Evolutionary conservation across 2,888 invertebrate genomes (phyloP), one percentile per base, ranked within the genome.

Genomic region (Branchellion lobata): DNA sequence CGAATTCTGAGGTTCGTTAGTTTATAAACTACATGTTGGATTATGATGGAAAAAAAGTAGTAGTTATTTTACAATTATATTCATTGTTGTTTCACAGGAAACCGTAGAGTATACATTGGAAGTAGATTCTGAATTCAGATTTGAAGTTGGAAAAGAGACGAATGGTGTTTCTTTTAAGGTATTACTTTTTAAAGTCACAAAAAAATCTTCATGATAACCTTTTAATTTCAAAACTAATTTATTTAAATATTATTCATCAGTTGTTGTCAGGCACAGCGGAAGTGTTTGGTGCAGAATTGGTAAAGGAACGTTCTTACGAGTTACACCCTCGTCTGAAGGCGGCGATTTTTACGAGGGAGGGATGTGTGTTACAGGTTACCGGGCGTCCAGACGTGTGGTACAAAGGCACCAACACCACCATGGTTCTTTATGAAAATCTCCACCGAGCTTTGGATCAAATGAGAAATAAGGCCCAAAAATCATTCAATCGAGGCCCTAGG

Each of bases 341-440:
- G n/a, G 77, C 77, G 14, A 34, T 77, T 31, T 77, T 77, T 65
- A 77, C 77, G 21, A 29, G 65, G 21, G 1, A 77, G n/a, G 77
- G 77, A 24, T 77, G 77, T 57, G 61, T 34, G 1, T 34, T 77
- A 33, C 33, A 65, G n/a, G 36, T 65, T 14, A 57, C n/a, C 33
- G 77, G 77, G 14, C 18, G 33, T 18, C 21, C 53, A 24, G 65
- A 77, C 53, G 61, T 34, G 21, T 53, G 51, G 33, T 77, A 77
- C 36, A 77, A 31, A 27, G 57, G 57, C 34, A 34, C 53, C 27
- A 65, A 40, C 34, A 34, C 77, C 33, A 33, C 65, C 21, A 77
- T 77, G 77, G 65, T 77, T 14, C 31, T 65, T n/a, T 77, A 77
- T 36, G 34, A 34, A 33, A 77, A 77, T 61, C 65, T 77, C 14